Conservation (phyloP, 1,140 invertebrate species). For the Plodia interpunctella region DNA sequence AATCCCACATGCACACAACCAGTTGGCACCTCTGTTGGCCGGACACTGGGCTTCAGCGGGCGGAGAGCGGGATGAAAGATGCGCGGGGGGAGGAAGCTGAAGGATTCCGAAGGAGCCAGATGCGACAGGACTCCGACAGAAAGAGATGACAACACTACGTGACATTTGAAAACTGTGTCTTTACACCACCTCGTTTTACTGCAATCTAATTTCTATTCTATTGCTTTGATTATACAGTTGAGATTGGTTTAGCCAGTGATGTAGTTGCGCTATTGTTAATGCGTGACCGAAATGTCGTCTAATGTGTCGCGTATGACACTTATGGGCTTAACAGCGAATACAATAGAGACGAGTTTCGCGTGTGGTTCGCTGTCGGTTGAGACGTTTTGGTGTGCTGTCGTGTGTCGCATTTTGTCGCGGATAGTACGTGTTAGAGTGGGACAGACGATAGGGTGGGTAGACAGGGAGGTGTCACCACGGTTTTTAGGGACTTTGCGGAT, state of each 20-base stretch:
- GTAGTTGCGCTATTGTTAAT: conserved; percentile 33
- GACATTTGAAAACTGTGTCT: conserved; percentile 76
- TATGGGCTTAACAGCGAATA: conserved; percentile 41
- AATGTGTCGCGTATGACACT: conserved; percentile 68
- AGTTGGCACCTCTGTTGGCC: conserved; percentile 52
- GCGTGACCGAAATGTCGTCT: conserved; percentile 57
- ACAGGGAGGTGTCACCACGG: conserved; percentile 64
- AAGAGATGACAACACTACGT: conserved; percentile 74
- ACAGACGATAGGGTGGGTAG: conserved; percentile 42
- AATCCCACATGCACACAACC: conserved; percentile 46
- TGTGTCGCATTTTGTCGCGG: conserved; percentile 65
- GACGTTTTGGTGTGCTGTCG: conserved; percentile 34
- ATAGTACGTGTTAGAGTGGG: conserved; percentile 50
- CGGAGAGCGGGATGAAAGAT: conserved; percentile 70
- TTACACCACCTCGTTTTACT: conserved; percentile 40
- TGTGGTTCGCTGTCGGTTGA: conserved; percentile 38
- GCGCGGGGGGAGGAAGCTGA: conserved; percentile 58
- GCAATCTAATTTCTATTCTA: conserved; percentile 23
- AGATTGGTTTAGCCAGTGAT: conserved; percentile 14
- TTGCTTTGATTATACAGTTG: conserved; percentile 14
- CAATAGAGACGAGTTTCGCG: conserved; percentile 46
- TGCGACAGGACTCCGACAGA: conserved; percentile 73
- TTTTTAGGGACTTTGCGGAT: conserved; percentile 62
- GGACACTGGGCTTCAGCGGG: conserved; percentile 64
- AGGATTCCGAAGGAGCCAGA: conserved; percentile 75